A percentile compares a stretch with the other conserved stretches of the same genome.
Conservation (phyloP, 2,888 invertebrate species). For the Cyaniris semiargus region DNA sequence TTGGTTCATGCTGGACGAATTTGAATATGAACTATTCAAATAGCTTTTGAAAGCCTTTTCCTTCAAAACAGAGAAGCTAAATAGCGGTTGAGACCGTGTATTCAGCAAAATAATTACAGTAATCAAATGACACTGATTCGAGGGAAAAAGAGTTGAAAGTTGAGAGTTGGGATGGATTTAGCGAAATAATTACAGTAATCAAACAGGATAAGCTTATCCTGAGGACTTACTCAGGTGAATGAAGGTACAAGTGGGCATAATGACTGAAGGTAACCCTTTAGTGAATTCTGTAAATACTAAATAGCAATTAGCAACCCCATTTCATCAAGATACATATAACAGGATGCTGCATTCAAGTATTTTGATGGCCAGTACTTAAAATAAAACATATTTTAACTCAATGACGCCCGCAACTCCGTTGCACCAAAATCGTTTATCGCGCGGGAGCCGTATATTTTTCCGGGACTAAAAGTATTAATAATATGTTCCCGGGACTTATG, state of each 20-base stretch:
- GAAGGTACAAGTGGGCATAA: not conserved
- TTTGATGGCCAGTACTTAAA: not conserved
- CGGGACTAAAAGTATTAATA: too few species aligned
- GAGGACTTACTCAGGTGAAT: not conserved
- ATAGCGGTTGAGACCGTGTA: not conserved
- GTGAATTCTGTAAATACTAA: not conserved
- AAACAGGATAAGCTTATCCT: not conserved
- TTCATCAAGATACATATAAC: not conserved
- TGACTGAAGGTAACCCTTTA: not conserved
- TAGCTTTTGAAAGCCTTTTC: not conserved
- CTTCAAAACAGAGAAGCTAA: not conserved
- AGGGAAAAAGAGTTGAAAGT: too few species aligned
- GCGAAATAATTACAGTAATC: constrained; percentile 9
- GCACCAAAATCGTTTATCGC: too few species aligned
- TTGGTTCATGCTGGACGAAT: not conserved
- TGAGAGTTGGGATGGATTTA: not conserved
- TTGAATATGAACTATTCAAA: not conserved
- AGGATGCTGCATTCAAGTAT: not conserved
- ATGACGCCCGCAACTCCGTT: too few species aligned
- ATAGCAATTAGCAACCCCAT: not conserved
- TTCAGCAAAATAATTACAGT: not conserved
- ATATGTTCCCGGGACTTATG: too few species aligned
- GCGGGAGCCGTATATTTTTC: too few species aligned
- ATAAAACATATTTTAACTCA: too few species aligned
- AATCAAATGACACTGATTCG: too few species aligned